These are phyloP conservation scores for Ochropleura plecta DNA, from an alignment of 2,888 invertebrate genomes.

Conservation along the genomic window DNA sequence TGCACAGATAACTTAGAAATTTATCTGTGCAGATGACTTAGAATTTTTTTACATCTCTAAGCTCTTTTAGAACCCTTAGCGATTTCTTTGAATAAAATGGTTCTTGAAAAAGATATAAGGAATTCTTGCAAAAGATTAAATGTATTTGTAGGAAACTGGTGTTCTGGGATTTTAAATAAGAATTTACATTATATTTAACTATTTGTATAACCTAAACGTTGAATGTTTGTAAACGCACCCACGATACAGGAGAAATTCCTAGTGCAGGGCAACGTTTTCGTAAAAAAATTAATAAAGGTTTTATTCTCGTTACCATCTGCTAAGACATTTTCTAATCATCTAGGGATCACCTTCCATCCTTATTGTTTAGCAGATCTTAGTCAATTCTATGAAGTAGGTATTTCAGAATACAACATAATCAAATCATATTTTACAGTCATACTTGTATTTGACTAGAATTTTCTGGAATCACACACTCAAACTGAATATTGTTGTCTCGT, in stretches of 20 bases:
- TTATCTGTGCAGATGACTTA: too few relatives aligned
- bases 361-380: too few relatives aligned
- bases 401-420: neutral
- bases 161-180: neutral
- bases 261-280: too few relatives aligned
- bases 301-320: too few relatives aligned
- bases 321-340: too few relatives aligned
- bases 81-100: neutral
- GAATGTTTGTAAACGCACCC: too few relatives aligned
- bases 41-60: too few relatives aligned
- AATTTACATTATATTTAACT: neutral
- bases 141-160: conserved; percentile 1
- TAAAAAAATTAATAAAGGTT: too few relatives aligned
- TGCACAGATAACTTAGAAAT: too few relatives aligned
- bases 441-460: neutral
- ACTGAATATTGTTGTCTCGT: neutral
- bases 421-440: neutral
- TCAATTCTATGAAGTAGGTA: neutral
- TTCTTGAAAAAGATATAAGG: conserved; percentile 1
- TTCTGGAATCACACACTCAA: neutral
- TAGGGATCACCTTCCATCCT: too few relatives aligned
- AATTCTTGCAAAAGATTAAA: conserved; percentile 6
- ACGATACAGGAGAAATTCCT: too few relatives aligned
- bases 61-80: neutral
- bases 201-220: too few relatives aligned